Percentiles rank a stretch among this genome's conserved stretches.
Evolutionary conservation across 2,888 invertebrate genomes (phyloP).

Genomic region (Tribolium freemani): DNA sequence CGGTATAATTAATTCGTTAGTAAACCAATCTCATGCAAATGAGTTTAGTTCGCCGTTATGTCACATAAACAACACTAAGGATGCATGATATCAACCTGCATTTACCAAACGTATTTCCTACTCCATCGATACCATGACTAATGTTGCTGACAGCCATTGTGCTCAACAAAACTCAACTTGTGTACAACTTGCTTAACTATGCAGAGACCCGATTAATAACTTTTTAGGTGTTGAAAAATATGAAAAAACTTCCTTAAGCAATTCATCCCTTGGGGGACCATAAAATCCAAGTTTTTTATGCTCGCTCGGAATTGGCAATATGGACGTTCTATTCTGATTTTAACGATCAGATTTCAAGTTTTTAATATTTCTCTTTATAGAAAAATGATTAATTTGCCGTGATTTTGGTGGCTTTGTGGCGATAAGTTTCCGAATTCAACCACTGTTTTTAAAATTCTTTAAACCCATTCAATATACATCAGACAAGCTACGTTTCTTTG

Average conservation of each 20-base stretch:
- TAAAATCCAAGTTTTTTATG: conserved; percentile 12
- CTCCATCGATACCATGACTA: conserved; percentile 9
- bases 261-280: background rate
- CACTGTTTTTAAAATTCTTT: conserved; percentile 14
- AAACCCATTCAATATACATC: conserved; percentile 18
- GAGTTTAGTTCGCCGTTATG: conserved; percentile 32
- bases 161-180: background rate
- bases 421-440: background rate
- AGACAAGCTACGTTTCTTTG: conserved; percentile 14
- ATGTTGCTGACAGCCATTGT: conserved; percentile 20
- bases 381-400: background rate
- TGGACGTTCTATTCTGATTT: background rate
- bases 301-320: background rate
- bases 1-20: conserved; percentile 43
- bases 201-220: background rate
- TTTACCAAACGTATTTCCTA: conserved; percentile 28
- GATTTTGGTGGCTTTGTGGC: background rate
- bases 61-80: conserved; percentile 39
- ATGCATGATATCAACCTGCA: conserved; percentile 30
- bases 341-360: background rate
- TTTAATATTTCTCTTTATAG: too few species aligned
- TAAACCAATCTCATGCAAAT: conserved; percentile 44
- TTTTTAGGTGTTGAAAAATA: conserved; percentile 10
- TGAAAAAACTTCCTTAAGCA: conserved; percentile 2
- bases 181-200: background rate